Evolutionary conservation across 2,797 vertebrate genomes (phyloP).

Genomic region (Erpetoichthys calabaricus): DNA sequence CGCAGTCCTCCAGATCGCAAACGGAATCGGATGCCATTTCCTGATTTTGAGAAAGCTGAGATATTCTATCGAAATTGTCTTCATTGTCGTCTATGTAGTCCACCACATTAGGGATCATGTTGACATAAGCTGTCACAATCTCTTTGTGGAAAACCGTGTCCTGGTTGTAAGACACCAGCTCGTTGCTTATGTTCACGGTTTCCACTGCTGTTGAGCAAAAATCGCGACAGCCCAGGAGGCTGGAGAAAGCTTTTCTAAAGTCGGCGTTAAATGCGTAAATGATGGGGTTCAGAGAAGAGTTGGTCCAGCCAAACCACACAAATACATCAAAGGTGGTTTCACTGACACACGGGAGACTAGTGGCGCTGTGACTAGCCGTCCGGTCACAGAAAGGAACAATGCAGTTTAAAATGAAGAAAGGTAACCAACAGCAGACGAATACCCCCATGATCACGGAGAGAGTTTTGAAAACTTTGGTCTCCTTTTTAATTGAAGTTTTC

Average conservation of each 20-base stretch:
- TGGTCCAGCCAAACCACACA: slow-evolving; percentile 94
- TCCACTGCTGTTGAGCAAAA: slow-evolving; percentile 69
- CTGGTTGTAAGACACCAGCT: slow-evolving; percentile 79
- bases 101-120: slow-evolving; percentile 72
- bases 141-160: slow-evolving; percentile 68
- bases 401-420: slow-evolving; percentile 88
- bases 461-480: slow-evolving; percentile 88
- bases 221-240: slow-evolving; percentile 64
- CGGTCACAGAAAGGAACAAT: slow-evolving; percentile 79
- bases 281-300: slow-evolving; percentile 85
- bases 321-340: slow-evolving; percentile 86
- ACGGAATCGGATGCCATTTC: slow-evolving; percentile 56
- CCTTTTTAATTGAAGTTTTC: slow-evolving; percentile 69
- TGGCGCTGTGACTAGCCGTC: slow-evolving; percentile 31
- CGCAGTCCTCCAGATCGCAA: slow-evolving; percentile 68
- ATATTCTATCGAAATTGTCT: slow-evolving; percentile 61
- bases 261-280: slow-evolving; percentile 93
- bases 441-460: slow-evolving; percentile 87
- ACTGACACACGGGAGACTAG: slow-evolving; percentile 74
- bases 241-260: slow-evolving; percentile 80
- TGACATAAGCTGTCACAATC: slow-evolving; percentile 59
- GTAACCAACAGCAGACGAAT: slow-evolving; percentile 91
- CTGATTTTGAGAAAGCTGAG: slow-evolving; percentile 51
- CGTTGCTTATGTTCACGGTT: slow-evolving; percentile 79
- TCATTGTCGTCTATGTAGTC: slow-evolving; percentile 47